A percentile compares a stretch with the other conserved stretches of the same genome.
Conservation (phyloP, 2,797 vertebrate species). For the Lindbergichthys nudifrons region DNA sequence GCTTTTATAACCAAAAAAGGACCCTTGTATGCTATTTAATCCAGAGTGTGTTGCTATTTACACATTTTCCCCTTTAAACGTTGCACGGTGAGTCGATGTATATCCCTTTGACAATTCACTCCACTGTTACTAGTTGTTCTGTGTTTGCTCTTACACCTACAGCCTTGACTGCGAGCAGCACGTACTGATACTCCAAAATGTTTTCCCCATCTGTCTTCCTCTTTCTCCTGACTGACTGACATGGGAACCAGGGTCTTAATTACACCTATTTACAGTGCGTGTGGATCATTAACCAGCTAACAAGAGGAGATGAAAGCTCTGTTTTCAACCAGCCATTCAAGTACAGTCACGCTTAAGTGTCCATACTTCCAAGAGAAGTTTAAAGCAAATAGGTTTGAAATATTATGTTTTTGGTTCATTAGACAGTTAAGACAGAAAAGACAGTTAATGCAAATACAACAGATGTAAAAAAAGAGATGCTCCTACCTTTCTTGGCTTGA, state of each 20-base stretch:
- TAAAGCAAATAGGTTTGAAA: neutral
- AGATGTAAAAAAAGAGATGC: slow-evolving; percentile 12
- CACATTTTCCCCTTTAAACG: neutral
- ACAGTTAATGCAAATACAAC: neutral
- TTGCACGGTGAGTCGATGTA: slow-evolving; percentile 5
- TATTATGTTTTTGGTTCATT: neutral
- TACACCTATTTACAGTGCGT: slow-evolving; percentile 63
- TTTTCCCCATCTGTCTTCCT: slow-evolving; percentile 43
- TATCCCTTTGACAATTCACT: slow-evolving; percentile 8
- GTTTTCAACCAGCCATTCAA: slow-evolving; percentile 10
- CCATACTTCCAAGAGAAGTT: slow-evolving; percentile 19
- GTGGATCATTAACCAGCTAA: slow-evolving; percentile 77
- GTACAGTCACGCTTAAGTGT: neutral
- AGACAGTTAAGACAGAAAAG: slow-evolving; percentile 7
- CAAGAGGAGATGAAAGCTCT: slow-evolving; percentile 25
- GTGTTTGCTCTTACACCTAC: slow-evolving; percentile 35
- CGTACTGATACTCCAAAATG: slow-evolving; percentile 49
- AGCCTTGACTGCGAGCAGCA: slow-evolving; percentile 50
- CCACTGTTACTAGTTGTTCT: slow-evolving; percentile 5
- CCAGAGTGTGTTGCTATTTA: neutral
- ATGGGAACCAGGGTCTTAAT: slow-evolving; percentile 64
- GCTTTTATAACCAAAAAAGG: neutral
- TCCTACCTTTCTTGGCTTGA: slow-evolving; percentile 96
- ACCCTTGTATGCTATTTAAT: neutral
- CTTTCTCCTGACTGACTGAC: slow-evolving; percentile 53